These are phyloP conservation scores for Neotoma lepida DNA, from an alignment of 2,113 vertebrate genomes.

Conservation along the genomic window DNA sequence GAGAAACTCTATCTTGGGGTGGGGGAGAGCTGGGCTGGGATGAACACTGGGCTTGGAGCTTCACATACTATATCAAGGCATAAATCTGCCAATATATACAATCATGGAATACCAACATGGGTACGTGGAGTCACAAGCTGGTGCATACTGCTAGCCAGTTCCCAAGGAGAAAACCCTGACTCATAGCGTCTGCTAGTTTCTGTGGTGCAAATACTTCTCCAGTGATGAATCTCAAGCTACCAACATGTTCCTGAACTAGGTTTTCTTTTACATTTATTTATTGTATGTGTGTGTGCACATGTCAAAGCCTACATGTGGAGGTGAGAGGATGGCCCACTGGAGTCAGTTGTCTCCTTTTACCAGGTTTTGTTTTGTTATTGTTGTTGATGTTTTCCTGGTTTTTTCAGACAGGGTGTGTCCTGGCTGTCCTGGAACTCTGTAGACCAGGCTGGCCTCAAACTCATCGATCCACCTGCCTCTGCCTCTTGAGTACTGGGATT, in stretches of 20 bases:
- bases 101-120: not conserved
- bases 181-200: not conserved
- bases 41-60: not conserved
- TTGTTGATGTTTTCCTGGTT: not conserved
- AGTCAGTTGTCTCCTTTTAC: not conserved
- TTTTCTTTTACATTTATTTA: not conserved
- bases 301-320: not conserved
- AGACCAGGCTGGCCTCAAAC: not conserved
- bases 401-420: not conserved
- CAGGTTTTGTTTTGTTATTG: not conserved
- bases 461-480: not conserved
- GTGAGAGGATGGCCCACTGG: not conserved
- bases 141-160: not conserved
- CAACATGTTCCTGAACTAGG: not conserved
- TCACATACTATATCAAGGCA: not conserved
- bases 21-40: not conserved
- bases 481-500: not conserved
- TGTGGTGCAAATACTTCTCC: not conserved
- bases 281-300: too few relatives aligned
- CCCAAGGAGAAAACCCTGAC: not conserved
- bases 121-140: not conserved
- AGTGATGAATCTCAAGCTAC: not conserved
- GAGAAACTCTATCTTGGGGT: not conserved
- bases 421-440: not conserved
- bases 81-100: fast-evolving